phyloP scores from a whole-genome alignment of 1,140 invertebrate species.

The Cylas formicarius region DNA sequence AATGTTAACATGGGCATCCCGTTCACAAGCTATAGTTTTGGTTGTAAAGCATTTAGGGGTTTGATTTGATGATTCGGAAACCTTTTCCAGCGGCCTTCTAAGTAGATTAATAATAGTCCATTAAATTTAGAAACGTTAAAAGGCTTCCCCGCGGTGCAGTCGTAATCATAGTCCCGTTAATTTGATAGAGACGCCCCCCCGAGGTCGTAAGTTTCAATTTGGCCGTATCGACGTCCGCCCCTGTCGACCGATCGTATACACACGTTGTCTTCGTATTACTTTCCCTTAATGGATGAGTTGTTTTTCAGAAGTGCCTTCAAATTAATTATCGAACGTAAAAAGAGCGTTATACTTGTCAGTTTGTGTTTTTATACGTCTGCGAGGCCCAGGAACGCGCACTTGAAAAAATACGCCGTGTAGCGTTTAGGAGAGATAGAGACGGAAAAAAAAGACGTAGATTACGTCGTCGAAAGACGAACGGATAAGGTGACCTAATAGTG shows the following conservation, averaged over 20 bases:
- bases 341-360: constrained; percentile 31
- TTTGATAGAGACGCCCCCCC: no score
- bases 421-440: constrained; percentile 10
- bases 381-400: constrained; percentile 18
- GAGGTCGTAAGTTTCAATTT: no score
- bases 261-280: constrained; percentile 36
- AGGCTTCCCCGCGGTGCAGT: no score
- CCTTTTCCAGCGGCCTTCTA: no score
- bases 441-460: constrained; percentile 15
- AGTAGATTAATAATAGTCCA: no score
- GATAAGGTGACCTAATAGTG: constrained; percentile 13
- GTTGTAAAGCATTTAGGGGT: no score
- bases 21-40: no score
- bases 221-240: constrained; percentile 5
- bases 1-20: no score
- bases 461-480: constrained; percentile 7
- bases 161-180: no score
- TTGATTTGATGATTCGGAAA: no score
- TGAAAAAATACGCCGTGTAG: constrained; percentile 26
- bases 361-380: constrained; percentile 26
- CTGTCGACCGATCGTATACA: constrained; percentile 17
- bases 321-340: constrained; percentile 39
- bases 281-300: constrained; percentile 41
- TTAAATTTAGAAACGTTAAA: no score
- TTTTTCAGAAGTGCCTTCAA: constrained; percentile 40